Conservation (phyloP, 2,797 vertebrate species). For the Myotis planiceps region DNA sequence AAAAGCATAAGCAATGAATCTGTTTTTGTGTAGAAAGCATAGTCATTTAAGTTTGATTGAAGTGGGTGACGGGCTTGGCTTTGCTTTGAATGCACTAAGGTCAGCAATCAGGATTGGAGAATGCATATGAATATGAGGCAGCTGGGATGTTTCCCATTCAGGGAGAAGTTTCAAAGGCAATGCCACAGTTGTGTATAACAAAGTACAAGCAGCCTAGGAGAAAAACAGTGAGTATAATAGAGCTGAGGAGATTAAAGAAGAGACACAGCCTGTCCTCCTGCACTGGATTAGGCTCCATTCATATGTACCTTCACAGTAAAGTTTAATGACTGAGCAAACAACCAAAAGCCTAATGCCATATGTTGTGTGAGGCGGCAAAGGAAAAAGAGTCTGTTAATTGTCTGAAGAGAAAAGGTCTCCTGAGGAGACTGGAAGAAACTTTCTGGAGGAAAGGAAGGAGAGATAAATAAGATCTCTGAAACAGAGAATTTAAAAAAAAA, state of each 20-base stretch:
- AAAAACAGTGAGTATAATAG: not conserved
- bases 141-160: not conserved
- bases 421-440: not conserved
- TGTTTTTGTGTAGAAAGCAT: not conserved
- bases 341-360: not conserved
- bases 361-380: not conserved
- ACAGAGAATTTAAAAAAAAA: not conserved
- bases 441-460: not conserved
- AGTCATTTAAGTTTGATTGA: not conserved
- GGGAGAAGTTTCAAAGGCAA: not conserved
- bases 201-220: not conserved
- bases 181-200: not conserved
- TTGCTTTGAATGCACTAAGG: not conserved
- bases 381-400: not conserved
- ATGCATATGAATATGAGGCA: not conserved
- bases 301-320: too few species aligned
- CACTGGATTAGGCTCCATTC: not conserved
- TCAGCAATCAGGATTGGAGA: not conserved
- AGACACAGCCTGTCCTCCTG: not conserved
- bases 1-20: not conserved
- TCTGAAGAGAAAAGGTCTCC: not conserved
- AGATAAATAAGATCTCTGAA: not conserved
- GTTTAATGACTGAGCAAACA: not conserved
- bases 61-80: not conserved
- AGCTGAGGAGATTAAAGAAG: not conserved